Evolutionary conservation across 2,113 vertebrate genomes (phyloP), one percentile per base, ranked within the genome.

Genomic region (Sula dactylatra): DNA sequence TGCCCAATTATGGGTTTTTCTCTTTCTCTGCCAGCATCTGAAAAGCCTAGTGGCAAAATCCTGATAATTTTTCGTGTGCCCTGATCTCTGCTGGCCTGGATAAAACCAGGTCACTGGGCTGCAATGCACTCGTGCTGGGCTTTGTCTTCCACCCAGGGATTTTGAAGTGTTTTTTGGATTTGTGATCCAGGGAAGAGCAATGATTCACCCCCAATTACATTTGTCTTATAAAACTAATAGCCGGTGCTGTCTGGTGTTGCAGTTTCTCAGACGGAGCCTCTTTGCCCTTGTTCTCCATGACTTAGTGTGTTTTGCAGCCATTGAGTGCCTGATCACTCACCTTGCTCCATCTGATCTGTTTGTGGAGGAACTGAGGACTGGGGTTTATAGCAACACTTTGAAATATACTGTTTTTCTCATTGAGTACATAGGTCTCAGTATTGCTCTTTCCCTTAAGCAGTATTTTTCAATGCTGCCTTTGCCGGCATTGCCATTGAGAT

Each of bases 191-290:
- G 27, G 26, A 92, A 92, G 21, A 69, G 16, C 27, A 67, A 9
- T 72, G 11, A 61, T 78, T 90, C 72, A 78, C 4, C 49, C 42
- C 24, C 18, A 42, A 10, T 62, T 52, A 83, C 16, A 40, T 74
- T 83, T 82, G 78, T 71, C 40, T 84, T 88, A 76, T 78, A 40
- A 56, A 71, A 86, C 40, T 40, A 92, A 65, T 56, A 89, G 47
- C 52, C 38, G 66, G 29, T 13, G 6, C 47, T 0, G 0, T 66
- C 88, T 93, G 81, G 44, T 64, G 50, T 71, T 88, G 66, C 40
- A 61, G 34, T 76, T 94, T 91, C 64, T 85, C 77, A 59, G 15
- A 45, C 64, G 66, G 61, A 79, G 50, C 61, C 47, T 85, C 21
- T 67, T 82, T 91, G 56, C 36, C 72, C 40, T 56, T 72, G 44